phyloP scores from a whole-genome alignment of 2,797 vertebrate genomes.

The Margarornis squamiger region DNA sequence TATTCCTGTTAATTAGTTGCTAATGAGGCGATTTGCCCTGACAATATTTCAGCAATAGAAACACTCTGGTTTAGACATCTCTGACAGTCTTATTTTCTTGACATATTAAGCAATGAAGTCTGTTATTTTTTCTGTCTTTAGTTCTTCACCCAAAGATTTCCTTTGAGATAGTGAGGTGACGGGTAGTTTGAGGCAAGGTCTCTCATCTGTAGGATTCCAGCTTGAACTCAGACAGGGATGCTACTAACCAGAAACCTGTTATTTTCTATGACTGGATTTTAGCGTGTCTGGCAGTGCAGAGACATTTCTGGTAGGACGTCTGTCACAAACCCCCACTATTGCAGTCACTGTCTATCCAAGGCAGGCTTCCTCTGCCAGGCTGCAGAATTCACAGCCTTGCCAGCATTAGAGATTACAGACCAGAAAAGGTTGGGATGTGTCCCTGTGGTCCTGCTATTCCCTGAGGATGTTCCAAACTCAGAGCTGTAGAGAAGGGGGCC shows the following conservation, averaged over 20 bases:
- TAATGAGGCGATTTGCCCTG: background rate
- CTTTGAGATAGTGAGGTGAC: background rate
- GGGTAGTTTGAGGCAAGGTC: background rate
- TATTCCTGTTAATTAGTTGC: conserved; percentile 5
- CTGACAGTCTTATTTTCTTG: background rate
- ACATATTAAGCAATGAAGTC: background rate
- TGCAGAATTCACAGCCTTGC: background rate
- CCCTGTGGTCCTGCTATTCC: background rate
- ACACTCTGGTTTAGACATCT: background rate
- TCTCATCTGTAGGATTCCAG: background rate
- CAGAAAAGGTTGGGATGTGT: background rate
- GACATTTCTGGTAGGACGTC: background rate
- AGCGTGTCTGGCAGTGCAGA: background rate
- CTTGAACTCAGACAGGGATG: background rate
- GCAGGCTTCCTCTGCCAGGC: background rate
- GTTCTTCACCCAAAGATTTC: background rate
- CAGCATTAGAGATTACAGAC: background rate
- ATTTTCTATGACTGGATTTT: background rate
- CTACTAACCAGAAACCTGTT: background rate
- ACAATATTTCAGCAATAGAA: background rate
- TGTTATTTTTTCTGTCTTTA: background rate
- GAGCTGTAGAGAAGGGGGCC: background rate
- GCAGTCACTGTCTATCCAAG: background rate
- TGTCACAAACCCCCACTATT: background rate
- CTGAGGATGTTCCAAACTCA: background rate